Base-by-base conservation (phyloP, 1,140 invertebrate species). In the Drosophila bipectinata region DNA sequence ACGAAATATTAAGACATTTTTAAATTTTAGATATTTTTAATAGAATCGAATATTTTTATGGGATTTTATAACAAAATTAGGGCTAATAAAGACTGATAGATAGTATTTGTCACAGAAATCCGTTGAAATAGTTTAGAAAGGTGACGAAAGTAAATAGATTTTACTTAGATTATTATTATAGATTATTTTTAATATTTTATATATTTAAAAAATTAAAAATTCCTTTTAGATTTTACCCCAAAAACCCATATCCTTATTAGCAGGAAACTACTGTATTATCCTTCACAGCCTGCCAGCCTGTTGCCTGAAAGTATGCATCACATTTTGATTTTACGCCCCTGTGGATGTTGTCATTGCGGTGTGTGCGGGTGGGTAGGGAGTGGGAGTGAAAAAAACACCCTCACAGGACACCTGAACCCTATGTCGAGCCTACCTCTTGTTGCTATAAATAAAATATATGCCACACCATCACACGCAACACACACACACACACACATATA, bases 371-470 rank as follows among this genome's bases (percentile, higher is more conserved):
- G 63, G 24, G 6, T 4, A 15, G 12, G 45, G 12, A 28, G 18
- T 5, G n/a, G 9, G 5, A 44, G 21, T 28, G 26, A 30, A 28
- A 49, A 63, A 32, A 28, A 44, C 41, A 32, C 61, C 24, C 30
- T 18, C 41, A 58, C 39, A 75, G 34, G 48, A 44, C 72, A 52
- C 71, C 72, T 57, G 54, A 56, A 66, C 30, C 54, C 39, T 54
- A 49, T 53, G 24, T 49, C 24, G 61, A 58, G 74, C 78, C 78
- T 71, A 61, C 74, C 83, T 45, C 75, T 87, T 72, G 74, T 81
- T 79, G 81, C 83, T 87, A 87, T 88, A 87, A 88, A 87, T 87
- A 85, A 87, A 87, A 72, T 78, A 67, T 85, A 68, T 73, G 62
- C 47, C 53, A 60, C 26, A 69, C 34, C 41, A 15, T 9, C n/a